phyloP scores from a whole-genome alignment of 2,888 invertebrate species.

The Cepaea hortensis region DNA sequence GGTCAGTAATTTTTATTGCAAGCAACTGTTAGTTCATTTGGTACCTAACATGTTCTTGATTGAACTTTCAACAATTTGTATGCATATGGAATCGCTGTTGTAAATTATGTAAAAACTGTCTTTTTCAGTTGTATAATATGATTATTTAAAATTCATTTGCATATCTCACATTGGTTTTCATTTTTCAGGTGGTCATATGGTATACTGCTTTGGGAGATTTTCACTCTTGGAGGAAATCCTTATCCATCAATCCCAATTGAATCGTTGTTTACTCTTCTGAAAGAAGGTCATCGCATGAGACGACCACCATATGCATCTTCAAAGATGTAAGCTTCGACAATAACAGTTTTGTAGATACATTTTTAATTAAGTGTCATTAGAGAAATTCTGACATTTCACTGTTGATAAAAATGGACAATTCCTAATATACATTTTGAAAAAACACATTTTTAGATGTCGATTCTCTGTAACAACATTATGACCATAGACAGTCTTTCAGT shows the following conservation, averaged over 20 bases:
- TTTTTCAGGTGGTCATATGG: slow-evolving; percentile 93
- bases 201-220: slow-evolving; percentile 97
- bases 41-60: too few relatives aligned
- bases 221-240: slow-evolving; percentile 98
- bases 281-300: slow-evolving; percentile 95
- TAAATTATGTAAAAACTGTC: neutral
- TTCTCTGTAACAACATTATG: too few relatives aligned
- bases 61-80: too few relatives aligned
- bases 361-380: neutral
- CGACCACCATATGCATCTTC: slow-evolving; percentile 94
- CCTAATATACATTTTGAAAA: too few relatives aligned
- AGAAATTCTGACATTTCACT: too few relatives aligned
- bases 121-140: neutral
- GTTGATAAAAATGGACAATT: too few relatives aligned
- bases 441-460: too few relatives aligned
- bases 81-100: too few relatives aligned
- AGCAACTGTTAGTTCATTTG: too few relatives aligned
- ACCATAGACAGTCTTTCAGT: too few relatives aligned
- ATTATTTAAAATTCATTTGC: neutral
- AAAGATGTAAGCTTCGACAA: slow-evolving; percentile 83
- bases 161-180: neutral
- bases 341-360: neutral
- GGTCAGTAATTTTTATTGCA: too few relatives aligned
- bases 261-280: slow-evolving; percentile 91
- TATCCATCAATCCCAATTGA: slow-evolving; percentile 97